A percentile compares a stretch with the other conserved stretches of the same genome.
Conservation (phyloP, 2,113 vertebrate genomes). For the Catharus minimus region DNA sequence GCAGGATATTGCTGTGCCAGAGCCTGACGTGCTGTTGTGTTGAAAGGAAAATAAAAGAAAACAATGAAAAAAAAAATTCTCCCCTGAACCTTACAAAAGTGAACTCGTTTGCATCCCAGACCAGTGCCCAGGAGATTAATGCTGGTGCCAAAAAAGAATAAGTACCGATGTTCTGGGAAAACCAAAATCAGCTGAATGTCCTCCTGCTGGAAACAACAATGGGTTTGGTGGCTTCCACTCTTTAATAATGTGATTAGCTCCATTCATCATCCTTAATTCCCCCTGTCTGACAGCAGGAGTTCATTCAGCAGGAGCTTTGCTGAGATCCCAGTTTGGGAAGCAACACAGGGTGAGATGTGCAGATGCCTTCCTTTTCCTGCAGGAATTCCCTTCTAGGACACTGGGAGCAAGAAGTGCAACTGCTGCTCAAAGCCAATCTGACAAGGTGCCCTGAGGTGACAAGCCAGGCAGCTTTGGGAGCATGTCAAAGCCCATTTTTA, state of each 20-base stretch:
- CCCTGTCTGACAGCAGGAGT: not conserved
- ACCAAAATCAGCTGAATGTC: not conserved
- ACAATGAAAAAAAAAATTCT: not conserved
- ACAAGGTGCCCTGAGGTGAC: not conserved
- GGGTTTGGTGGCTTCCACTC: not conserved
- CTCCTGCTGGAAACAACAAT: not conserved
- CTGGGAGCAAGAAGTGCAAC: not conserved
- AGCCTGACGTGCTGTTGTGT: not conserved
- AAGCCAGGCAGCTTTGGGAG: not conserved
- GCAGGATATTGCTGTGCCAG: slow-evolving; percentile 26
- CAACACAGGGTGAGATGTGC: not conserved
- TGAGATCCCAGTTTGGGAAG: not conserved
- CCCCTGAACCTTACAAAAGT: not conserved
- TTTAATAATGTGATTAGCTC: slow-evolving; percentile 21
- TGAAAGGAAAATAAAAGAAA: slow-evolving; percentile 42
- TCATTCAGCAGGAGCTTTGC: not conserved
- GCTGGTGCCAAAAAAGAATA: not conserved
- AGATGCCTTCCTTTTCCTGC: not conserved
- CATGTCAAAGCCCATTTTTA: not conserved
- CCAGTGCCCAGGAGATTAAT: not conserved
- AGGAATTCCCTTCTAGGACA: not conserved
- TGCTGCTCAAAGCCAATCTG: not conserved
- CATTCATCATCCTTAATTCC: slow-evolving; percentile 28
- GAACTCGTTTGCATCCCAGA: not conserved
- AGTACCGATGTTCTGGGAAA: not conserved